Evolutionary conservation across 1,140 invertebrate species (phyloP), one percentile per base, ranked within the genome.

Genomic region (Drosophila oshimai): DNA sequence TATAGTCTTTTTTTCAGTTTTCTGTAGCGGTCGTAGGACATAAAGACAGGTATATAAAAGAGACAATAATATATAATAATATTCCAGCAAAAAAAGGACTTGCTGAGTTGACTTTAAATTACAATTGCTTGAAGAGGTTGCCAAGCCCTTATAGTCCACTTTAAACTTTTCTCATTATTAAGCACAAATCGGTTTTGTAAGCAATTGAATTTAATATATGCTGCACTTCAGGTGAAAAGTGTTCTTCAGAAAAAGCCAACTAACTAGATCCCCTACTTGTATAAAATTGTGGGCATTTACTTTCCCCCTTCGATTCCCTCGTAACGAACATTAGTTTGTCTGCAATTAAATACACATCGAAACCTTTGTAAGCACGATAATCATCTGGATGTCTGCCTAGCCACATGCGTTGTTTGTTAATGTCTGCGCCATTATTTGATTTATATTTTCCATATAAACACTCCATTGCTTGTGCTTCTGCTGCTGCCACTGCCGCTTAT

Each of bases 361-460:
- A 68, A 44, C 64, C 61, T 68, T 65, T 65, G 58, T 39, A 13
- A 49, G 58, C 24, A 57, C 58, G 64, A 68, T 68, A 68, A 68
- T 68, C 62, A 70, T 69, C 65, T 55, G 65, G 53, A 44, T 67
- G 62, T 70, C 50, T 57, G 67, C 50, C 44, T 9, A 33, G 41
- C 34, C 42, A 69, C 54, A 53, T 55, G 57, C 13, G 37, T 74
- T 80, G 60, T 81, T 81, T 80, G 58, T 64, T 70, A 65, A 71
- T 81, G 76, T 81, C 71, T 81, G 57, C 49, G 50, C 65, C 51
- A 58, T 73, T 83, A 73, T 77, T 77, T 77, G 68, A 68, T 74
- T 84, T 64, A 60, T 74, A 58, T 84, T 69, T 84, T 84, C 49
- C 74, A 77, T 78, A 69, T 58, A 83, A 81, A 58, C 74, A 84